Percentiles rank a stretch among this genome's conserved stretches.
phyloP scores from a whole-genome alignment of 2,797 vertebrate genomes.

The Microcaecilia unicolor region DNA sequence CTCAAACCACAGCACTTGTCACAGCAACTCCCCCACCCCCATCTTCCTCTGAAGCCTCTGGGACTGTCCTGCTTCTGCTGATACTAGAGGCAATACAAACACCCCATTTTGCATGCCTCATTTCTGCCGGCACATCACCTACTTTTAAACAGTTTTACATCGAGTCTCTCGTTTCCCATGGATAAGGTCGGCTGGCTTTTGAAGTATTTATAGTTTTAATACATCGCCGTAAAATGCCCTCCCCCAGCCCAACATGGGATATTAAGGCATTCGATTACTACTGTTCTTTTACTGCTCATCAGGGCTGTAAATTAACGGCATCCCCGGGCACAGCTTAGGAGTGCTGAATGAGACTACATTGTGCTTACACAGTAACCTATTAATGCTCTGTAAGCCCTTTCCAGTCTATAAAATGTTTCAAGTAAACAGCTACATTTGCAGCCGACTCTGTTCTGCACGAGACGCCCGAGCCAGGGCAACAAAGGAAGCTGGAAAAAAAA shows the following conservation, averaged over 20 bases:
- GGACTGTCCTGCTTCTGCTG: too few relatives aligned
- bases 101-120: too few relatives aligned
- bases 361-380: constrained; percentile 39
- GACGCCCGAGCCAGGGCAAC: constrained; percentile 15
- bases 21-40: too few relatives aligned
- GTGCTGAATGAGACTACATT: constrained; percentile 38
- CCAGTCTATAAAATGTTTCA: constrained; percentile 57
- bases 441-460: constrained; percentile 43
- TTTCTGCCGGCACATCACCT: constrained; percentile 24
- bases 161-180: constrained; percentile 40
- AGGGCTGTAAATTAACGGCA: constrained; percentile 48
- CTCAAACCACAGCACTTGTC: too few relatives aligned
- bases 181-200: constrained; percentile 28
- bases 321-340: constrained; percentile 37
- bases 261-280: constrained; percentile 50
- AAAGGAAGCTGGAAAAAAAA: constrained; percentile 50
- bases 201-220: constrained; percentile 63
- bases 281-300: constrained; percentile 59
- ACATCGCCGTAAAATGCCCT: constrained; percentile 53
- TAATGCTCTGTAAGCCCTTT: constrained; percentile 47
- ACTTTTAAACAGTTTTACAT: constrained; percentile 18
- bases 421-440: constrained; percentile 49
- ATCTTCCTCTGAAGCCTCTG: too few relatives aligned
- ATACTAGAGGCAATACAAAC: too few relatives aligned
- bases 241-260: constrained; percentile 56